Conservation (phyloP, 1,140 invertebrate species). For the Metopolophium dirhodum region DNA sequence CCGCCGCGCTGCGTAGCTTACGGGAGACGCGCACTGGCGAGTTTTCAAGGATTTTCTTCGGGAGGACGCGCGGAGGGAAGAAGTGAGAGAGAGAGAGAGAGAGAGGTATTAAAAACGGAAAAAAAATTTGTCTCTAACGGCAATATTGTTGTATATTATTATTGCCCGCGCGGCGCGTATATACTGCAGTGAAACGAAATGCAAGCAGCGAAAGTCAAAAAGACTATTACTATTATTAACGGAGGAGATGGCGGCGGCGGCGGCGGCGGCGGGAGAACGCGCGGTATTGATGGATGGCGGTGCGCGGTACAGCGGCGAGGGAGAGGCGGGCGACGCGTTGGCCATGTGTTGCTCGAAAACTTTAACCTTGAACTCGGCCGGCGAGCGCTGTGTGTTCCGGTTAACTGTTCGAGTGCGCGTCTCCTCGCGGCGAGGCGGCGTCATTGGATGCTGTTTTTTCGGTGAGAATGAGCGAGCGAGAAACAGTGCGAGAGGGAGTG, state of each 20-base stretch:
- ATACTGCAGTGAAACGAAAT: background rate
- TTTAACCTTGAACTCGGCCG: conserved; percentile 57
- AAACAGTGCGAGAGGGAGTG: background rate
- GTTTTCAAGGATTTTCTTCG: conserved; percentile 6
- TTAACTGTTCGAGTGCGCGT: conserved; percentile 46
- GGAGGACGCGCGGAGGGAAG: background rate
- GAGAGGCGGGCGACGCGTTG: conserved; percentile 23
- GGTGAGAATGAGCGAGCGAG: background rate
- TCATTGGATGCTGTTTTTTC: conserved; percentile 54
- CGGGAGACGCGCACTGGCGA: background rate
- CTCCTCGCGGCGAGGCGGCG: background rate
- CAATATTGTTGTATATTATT: background rate
- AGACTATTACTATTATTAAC: conserved; percentile 13
- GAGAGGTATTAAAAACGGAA: background rate
- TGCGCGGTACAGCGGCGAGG: background rate
- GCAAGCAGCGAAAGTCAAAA: conserved; percentile 54
- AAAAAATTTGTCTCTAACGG: conserved; percentile 38
- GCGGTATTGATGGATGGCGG: background rate
- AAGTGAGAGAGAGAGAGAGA: background rate
- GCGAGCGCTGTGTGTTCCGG: conserved; percentile 44
- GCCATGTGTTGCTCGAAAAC: conserved; percentile 46
- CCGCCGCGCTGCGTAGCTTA: background rate
- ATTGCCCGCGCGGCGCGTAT: background rate
- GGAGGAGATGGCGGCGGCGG: background rate
- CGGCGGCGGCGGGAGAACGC: background rate